Percentiles rank a stretch among this genome's conserved stretches.
Conservation (phyloP, 2,888 invertebrate species). For the Achlya flavicornis region DNA sequence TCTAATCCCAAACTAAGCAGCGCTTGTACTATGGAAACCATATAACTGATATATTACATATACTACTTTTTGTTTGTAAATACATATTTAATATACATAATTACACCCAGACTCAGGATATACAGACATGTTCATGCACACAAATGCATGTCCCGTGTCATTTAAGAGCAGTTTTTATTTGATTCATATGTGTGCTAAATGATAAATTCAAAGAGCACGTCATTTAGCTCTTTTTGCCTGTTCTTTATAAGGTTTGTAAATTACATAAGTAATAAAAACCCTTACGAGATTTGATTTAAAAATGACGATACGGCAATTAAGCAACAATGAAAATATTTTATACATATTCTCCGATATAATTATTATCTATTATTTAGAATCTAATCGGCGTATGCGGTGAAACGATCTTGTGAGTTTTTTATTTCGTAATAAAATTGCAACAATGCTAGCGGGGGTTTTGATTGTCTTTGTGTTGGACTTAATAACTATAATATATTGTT, state of each 20-base stretch:
- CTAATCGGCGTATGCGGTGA: slow-evolving; percentile 40
- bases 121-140: no score
- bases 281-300: background rate
- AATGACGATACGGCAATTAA: slow-evolving; percentile 5
- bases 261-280: background rate
- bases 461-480: background rate
- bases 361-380: slow-evolving; percentile 29
- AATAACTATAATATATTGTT: slow-evolving; percentile 7
- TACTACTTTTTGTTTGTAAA: no score
- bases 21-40: no score
- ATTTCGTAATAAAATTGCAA: slow-evolving; percentile 36
- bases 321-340: slow-evolving; percentile 13
- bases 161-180: background rate
- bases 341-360: slow-evolving; percentile 22
- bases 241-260: background rate
- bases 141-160: no score
- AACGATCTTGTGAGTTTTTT: slow-evolving; percentile 31
- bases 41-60: no score
- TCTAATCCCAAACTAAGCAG: no score
- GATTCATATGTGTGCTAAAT: background rate
- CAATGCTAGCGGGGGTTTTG: slow-evolving; percentile 26
- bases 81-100: no score
- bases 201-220: background rate
- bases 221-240: background rate
- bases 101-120: no score